phyloP scores from a whole-genome alignment of 1,140 invertebrate species.

The Zaprionus ornatus region DNA sequence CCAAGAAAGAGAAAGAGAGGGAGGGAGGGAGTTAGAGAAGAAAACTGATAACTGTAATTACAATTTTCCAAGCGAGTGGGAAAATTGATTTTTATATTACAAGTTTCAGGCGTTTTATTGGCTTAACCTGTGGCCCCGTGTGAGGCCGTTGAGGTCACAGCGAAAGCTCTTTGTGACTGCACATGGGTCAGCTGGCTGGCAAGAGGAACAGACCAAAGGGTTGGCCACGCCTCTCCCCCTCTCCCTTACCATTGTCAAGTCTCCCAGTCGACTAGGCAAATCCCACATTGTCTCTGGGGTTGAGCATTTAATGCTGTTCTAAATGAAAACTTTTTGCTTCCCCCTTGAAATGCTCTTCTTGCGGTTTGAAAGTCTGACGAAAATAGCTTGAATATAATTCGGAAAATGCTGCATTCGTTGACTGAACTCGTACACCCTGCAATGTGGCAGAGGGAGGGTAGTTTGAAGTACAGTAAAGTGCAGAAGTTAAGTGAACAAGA shows the following conservation, averaged over 20 bases:
- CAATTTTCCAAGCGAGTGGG: conserved; percentile 10
- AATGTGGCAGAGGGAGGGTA: neutral
- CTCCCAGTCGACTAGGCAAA: conserved; percentile 45
- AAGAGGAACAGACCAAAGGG: conserved; percentile 21
- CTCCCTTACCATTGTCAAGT: too few relatives aligned
- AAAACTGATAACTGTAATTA: conserved; percentile 59
- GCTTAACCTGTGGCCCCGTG: conserved; percentile 22
- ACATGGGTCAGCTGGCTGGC: conserved; percentile 5
- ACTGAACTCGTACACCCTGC: conserved; percentile 16
- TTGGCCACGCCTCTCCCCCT: conserved; percentile 4
- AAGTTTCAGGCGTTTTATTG: conserved; percentile 42
- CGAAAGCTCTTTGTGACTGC: conserved; percentile 22
- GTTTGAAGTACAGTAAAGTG: neutral
- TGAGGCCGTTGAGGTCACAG: conserved; percentile 46
- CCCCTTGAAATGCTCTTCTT: conserved; percentile 42
- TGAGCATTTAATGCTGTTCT: conserved; percentile 74
- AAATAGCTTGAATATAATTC: conserved; percentile 26
- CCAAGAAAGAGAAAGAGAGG: neutral
- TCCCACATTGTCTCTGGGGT: conserved; percentile 46
- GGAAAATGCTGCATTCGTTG: conserved; percentile 7
- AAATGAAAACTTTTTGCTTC: conserved; percentile 64
- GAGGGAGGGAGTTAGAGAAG: neutral
- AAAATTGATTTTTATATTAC: conserved; percentile 76
- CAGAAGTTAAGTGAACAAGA: neutral
- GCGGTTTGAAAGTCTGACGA: conserved; percentile 42